phyloP scores from a whole-genome alignment of 2,888 invertebrate genomes.

The Perithous albicinctus region DNA sequence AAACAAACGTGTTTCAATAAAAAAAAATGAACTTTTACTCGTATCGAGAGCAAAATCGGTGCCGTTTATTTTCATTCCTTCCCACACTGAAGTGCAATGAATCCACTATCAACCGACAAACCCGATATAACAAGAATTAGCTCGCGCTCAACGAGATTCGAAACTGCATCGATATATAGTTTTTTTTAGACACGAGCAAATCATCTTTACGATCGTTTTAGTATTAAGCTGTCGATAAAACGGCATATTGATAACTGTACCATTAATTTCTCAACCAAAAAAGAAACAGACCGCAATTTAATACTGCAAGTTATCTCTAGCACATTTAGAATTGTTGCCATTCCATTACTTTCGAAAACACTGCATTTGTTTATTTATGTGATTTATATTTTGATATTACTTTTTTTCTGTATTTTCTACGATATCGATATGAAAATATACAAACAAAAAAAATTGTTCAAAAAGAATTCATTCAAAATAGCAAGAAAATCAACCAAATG shows the following conservation, averaged over 20 bases:
- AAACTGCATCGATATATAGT: neutral
- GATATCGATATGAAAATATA: too few relatives aligned
- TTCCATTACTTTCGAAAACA: too few relatives aligned
- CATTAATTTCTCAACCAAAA: neutral
- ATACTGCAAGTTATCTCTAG: neutral
- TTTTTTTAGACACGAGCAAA: neutral
- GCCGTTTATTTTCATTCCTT: constrained; percentile 59
- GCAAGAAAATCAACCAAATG: too few relatives aligned
- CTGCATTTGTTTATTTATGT: too few relatives aligned
- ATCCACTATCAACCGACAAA: constrained; percentile 15
- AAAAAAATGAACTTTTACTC: too few relatives aligned
- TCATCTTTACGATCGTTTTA: neutral
- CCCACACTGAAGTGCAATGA: constrained; percentile 35
- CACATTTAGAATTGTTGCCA: too few relatives aligned
- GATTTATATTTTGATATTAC: too few relatives aligned
- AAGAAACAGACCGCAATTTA: neutral
- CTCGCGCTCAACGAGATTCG: neutral
- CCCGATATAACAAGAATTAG: constrained; percentile 10
- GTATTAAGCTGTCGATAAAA: neutral
- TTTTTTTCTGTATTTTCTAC: too few relatives aligned
- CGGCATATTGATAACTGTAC: neutral
- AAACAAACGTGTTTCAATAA: too few relatives aligned
- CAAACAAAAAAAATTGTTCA: too few relatives aligned
- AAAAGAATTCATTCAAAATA: too few relatives aligned
- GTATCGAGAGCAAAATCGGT: constrained; percentile 64